A percentile compares a stretch with the other conserved stretches of the same genome.
phyloP scores from a whole-genome alignment of 2,888 invertebrate species.

The Ophioninae sp. region DNA sequence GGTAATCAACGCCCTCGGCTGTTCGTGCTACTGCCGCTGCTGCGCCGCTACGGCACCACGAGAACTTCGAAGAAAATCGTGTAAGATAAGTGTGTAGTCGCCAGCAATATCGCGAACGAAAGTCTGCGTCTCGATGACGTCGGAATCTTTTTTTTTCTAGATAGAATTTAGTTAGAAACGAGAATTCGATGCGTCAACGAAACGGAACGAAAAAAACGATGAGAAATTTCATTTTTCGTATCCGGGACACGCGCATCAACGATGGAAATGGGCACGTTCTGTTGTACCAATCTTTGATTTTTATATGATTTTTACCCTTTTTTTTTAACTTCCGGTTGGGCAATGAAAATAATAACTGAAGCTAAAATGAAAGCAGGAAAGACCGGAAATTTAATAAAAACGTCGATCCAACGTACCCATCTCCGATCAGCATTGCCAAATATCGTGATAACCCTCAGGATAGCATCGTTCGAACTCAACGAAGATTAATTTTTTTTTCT shows the following conservation, averaged over 20 bases:
- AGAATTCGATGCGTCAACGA: slow-evolving; percentile 27
- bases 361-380: background rate
- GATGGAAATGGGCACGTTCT: slow-evolving; percentile 12
- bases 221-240: background rate
- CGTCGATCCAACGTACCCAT: background rate
- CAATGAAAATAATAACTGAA: background rate
- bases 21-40: background rate
- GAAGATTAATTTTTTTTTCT: background rate
- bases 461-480: background rate
- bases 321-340: background rate
- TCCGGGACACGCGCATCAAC: background rate
- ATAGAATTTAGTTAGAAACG: slow-evolving; percentile 47
- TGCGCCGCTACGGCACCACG: background rate
- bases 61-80: background rate
- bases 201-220: background rate
- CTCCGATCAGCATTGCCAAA: slow-evolving; percentile 2
- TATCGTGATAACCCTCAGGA: slow-evolving; percentile 5
- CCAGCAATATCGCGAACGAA: slow-evolving; percentile 43
- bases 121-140: background rate
- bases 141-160: slow-evolving; percentile 42
- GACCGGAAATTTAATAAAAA: background rate
- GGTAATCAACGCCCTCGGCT: background rate
- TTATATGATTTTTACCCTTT: background rate
- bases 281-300: background rate
- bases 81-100: slow-evolving; percentile 18